Conservation (phyloP, 2,888 invertebrate genomes). For the Rhingia rostrata region DNA sequence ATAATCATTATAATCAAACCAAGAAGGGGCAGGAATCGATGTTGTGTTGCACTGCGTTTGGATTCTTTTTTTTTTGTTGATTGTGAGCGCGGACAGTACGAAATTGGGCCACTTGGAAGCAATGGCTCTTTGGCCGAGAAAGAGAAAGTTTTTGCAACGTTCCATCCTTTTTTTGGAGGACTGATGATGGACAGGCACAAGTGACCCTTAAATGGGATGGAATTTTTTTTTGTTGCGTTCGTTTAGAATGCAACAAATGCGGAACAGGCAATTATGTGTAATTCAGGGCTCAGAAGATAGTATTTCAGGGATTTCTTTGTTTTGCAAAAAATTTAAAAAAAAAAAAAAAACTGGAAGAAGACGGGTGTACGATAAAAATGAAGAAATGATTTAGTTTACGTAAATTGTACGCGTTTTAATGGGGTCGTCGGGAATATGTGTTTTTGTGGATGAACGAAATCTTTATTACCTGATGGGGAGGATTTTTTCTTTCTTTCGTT, state of each 20-base stretch:
- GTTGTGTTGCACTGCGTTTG: not conserved
- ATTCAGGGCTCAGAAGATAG: slow-evolving; percentile 55
- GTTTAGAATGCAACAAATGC: slow-evolving; percentile 51
- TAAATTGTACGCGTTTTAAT: slow-evolving; percentile 64
- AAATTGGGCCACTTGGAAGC: slow-evolving; percentile 71
- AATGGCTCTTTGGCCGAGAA: slow-evolving; percentile 63
- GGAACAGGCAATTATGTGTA: slow-evolving; percentile 65
- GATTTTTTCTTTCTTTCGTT: no score
- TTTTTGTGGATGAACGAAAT: not conserved
- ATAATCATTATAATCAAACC: slow-evolving; percentile 67
- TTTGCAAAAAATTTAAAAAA: no score
- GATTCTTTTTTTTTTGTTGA: slow-evolving; percentile 17
- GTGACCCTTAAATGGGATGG: slow-evolving; percentile 67
- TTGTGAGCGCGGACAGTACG: not conserved
- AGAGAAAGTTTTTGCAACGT: slow-evolving; percentile 63
- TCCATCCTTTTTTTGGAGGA: slow-evolving; percentile 47
- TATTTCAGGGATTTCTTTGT: slow-evolving; percentile 26
- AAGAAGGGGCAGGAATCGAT: slow-evolving; percentile 37
- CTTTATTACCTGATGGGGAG: not conserved
- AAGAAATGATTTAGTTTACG: slow-evolving; percentile 67
- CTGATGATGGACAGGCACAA: slow-evolving; percentile 65
- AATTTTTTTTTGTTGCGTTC: slow-evolving; percentile 2
- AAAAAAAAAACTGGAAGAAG: no score
- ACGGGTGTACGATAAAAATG: not conserved
- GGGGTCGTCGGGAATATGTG: slow-evolving; percentile 36